Evolutionary conservation across 2,797 vertebrate genomes (phyloP), one percentile per base, ranked within the genome.

Genomic region (Ctenochaetus hawaiiensis): DNA sequence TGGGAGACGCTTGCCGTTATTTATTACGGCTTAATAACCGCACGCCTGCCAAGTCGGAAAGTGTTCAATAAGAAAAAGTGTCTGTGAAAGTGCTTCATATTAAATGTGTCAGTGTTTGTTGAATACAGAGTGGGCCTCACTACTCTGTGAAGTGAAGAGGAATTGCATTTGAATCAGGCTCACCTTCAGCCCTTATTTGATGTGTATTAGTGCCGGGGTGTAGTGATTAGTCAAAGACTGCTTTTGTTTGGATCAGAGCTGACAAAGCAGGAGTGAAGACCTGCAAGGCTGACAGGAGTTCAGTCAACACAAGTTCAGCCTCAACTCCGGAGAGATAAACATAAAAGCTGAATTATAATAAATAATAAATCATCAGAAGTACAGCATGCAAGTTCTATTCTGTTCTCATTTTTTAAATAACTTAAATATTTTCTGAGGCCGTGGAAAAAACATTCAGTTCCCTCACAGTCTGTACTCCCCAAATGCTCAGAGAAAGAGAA

Each of bases 11-110:
- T 63, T 82, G 82, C 72, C 72, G 68, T 89, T 84, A 88, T 90
- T 91, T 90, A 87, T 90, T 87, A 90, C 79, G 61, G 62, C 82
- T 90, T 90, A 91, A 92, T 92, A 92, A 92, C 85, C 37, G 69
- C 76, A 77, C 12, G 60, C 54, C 77, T 88, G 87, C 85, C 89
- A 88, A 90, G 80, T 79, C 61, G 85, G 79, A 82, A 89, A 88
- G 80, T 45, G 75, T 86, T 89, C 87, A 92, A 86, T 87, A 90
- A 87, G 86, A 92, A 89, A 87, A 87, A 89, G 82, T 78, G 83
- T 59, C 83, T 60, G 81, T 80, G 79, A 87, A 86, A 91, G 87
- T 62, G 76, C 73, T 85, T 88, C 74, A 80, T 87, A 88, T 88
- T 90, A 89, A 86, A 89, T 54, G 83, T 87, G 90, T 85, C 88